A percentile compares a stretch with the other conserved stretches of the same genome.
phyloP scores from a whole-genome alignment of 1,140 invertebrate species.

The Neodiprion lecontei region DNA sequence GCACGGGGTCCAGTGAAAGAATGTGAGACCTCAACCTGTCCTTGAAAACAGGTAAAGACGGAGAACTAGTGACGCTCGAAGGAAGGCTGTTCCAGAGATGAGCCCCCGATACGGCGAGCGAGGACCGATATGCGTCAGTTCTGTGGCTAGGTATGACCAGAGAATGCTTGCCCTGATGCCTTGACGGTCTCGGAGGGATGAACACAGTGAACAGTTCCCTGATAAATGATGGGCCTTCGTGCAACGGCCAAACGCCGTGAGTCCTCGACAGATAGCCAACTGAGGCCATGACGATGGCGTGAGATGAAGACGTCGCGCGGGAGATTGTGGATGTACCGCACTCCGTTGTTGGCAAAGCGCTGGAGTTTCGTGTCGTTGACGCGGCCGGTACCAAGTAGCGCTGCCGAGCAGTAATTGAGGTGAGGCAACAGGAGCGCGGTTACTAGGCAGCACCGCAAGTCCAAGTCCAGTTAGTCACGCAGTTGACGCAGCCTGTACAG shows the following conservation, averaged over 20 bases:
- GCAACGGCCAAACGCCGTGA: not conserved
- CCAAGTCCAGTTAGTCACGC: not conserved
- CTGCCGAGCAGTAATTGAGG: not conserved
- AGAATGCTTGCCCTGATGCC: not conserved
- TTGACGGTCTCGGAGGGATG: not conserved
- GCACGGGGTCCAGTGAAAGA: too few species aligned
- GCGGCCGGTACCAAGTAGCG: not conserved
- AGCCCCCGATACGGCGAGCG: not conserved
- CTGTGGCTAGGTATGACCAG: not conserved
- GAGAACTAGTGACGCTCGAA: not conserved
- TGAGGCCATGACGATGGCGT: not conserved
- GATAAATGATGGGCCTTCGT: not conserved
- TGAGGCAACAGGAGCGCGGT: not conserved
- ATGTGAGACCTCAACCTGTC: too few species aligned
- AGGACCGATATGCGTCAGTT: not conserved
- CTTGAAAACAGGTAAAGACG: not conserved
- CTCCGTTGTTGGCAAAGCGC: too few species aligned
- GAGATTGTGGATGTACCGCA: not conserved
- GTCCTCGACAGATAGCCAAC: not conserved
- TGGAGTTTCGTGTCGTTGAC: too few species aligned
- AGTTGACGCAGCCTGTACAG: not conserved
- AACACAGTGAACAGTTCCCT: not conserved
- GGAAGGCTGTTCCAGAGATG: not conserved
- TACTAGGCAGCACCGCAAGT: not conserved
- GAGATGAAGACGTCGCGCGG: not conserved